Conservation (phyloP, 2,113 vertebrate genomes). For the Rousettus leschenaultii region DNA sequence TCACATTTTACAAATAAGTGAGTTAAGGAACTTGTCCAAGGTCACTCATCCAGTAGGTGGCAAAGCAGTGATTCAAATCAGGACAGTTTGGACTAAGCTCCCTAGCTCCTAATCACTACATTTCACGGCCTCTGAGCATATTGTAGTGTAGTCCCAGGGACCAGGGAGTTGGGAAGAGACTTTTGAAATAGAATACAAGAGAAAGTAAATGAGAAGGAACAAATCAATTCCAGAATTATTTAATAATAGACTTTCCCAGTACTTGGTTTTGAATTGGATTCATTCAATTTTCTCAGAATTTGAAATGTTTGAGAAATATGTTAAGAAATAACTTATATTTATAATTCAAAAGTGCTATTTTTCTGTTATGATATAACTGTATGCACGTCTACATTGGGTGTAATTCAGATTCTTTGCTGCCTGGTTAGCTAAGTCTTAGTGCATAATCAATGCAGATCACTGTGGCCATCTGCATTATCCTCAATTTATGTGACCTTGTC, state of each 20-base stretch:
- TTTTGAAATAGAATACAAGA: background rate
- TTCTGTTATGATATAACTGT: background rate
- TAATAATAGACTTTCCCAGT: background rate
- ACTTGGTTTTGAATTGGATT: background rate
- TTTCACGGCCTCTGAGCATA: background rate
- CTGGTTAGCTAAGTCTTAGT: background rate
- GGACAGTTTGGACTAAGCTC: background rate
- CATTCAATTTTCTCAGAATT: background rate
- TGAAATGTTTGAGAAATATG: background rate
- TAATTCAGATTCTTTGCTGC: background rate
- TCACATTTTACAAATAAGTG: background rate
- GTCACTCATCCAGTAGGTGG: background rate
- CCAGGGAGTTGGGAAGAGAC: background rate
- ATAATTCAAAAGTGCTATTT: background rate
- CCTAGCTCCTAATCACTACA: background rate
- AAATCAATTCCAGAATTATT: background rate
- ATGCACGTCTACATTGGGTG: background rate
- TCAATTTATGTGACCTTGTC: background rate
- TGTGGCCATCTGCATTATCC: background rate
- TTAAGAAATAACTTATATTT: background rate
- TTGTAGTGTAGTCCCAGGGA: background rate
- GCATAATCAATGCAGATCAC: rapidly evolving
- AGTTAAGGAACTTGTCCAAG: background rate
- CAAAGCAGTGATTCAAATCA: background rate
- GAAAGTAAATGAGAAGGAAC: background rate